Evolutionary conservation across 2,888 invertebrate genomes (phyloP).

Genomic region (Andricus curvator): DNA sequence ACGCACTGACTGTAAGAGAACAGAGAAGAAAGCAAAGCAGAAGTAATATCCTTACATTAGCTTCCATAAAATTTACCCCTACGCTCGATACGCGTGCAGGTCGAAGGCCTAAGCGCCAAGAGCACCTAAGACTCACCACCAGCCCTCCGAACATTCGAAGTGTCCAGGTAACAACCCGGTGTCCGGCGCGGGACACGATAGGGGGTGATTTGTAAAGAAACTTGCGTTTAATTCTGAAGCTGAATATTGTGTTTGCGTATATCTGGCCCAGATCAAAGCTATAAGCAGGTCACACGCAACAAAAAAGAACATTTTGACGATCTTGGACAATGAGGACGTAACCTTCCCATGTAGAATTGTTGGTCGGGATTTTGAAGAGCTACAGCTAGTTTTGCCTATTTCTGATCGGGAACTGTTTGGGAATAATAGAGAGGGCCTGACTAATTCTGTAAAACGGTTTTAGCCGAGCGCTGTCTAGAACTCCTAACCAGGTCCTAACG

Average conservation of each 20-base stretch:
- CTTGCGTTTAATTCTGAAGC: constrained; percentile 58
- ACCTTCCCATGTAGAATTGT: constrained; percentile 42
- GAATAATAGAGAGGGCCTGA: no score
- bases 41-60: constrained; percentile 12
- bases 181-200: constrained; percentile 20
- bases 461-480: no score
- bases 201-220: constrained; percentile 54
- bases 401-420: no score
- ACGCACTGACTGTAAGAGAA: background rate
- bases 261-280: constrained; percentile 76
- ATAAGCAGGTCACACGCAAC: constrained; percentile 73
- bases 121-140: background rate
- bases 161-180: constrained; percentile 18
- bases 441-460: no score
- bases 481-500: no score
- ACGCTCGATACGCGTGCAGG: constrained; percentile 8
- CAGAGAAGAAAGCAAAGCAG: background rate
- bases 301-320: constrained; percentile 53
- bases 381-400: no score
- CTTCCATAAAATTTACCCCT: constrained; percentile 5
- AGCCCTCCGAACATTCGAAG: constrained; percentile 1
- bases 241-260: constrained; percentile 57
- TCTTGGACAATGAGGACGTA: constrained; percentile 53
- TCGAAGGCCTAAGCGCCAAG: background rate
- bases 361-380: no score